phyloP scores from a whole-genome alignment of 2,888 invertebrate species.

The Eupithecia insigniata region DNA sequence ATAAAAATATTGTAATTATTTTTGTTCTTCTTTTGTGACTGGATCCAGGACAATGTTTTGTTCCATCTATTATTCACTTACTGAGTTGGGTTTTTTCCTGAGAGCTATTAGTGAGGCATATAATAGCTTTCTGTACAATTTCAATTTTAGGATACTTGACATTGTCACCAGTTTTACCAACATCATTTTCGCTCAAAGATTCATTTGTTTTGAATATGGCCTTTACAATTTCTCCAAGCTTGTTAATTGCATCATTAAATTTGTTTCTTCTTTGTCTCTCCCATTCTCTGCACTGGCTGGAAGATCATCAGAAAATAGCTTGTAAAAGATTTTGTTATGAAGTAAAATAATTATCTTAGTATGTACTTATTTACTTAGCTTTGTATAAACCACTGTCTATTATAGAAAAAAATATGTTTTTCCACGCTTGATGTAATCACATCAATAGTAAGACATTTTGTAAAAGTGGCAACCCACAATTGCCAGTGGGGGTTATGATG shows the following conservation, averaged over 20 bases:
- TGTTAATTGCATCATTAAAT: conserved; percentile 82
- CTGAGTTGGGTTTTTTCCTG: conserved; percentile 73
- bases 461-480: not conserved
- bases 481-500: not conserved
- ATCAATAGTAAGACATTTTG: not conserved
- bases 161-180: conserved; percentile 61
- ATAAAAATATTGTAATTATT: not conserved
- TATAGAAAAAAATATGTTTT: not conserved
- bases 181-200: conserved; percentile 33
- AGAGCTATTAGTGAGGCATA: conserved; percentile 65
- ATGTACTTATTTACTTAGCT: not conserved
- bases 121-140: conserved; percentile 74
- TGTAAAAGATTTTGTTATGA: not conserved
- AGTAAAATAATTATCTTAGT: not conserved
- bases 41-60: not conserved
- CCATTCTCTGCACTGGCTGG: conserved; percentile 87
- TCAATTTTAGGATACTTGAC: conserved; percentile 76
- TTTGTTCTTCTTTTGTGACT: not conserved
- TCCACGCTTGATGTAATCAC: not conserved
- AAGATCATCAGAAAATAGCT: conserved; percentile 40
- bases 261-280: conserved; percentile 87
- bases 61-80: conserved; percentile 55
- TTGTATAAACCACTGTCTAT: not conserved
- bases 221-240: conserved; percentile 72
- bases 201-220: conserved; percentile 60